Percentiles rank a stretch among this genome's conserved stretches.
Evolutionary conservation across 2,888 invertebrate species (phyloP).

Genomic region (Calameuta idolon): DNA sequence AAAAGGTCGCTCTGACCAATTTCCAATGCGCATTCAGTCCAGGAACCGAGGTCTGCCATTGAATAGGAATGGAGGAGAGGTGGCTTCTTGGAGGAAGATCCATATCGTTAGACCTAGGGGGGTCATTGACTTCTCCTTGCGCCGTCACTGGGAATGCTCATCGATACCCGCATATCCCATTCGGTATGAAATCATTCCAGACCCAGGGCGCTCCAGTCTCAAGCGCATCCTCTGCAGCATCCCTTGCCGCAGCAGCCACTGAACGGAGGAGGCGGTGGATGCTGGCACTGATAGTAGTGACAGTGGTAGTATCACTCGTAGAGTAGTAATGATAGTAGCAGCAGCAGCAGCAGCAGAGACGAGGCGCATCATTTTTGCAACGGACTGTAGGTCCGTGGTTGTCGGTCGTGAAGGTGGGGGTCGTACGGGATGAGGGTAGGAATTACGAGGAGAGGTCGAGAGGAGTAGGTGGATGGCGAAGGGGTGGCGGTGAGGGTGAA

Average conservation of each 20-base stretch:
- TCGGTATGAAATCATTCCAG: background rate
- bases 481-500: slow-evolving; percentile 12
- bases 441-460: slow-evolving; percentile 15
- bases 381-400: background rate
- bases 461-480: slow-evolving; percentile 13
- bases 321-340: background rate
- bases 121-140: background rate
- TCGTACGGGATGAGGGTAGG: background rate
- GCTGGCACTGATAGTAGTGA: background rate
- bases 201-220: background rate
- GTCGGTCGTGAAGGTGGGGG: background rate
- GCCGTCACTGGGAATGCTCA: background rate
- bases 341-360: slow-evolving; percentile 3
- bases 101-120: background rate
- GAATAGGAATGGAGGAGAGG: slow-evolving; percentile 4
- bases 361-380: background rate
- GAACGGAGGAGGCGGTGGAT: background rate
- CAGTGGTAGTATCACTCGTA: background rate
- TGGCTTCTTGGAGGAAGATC: background rate
- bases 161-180: background rate
- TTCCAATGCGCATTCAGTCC: slow-evolving; percentile 4
- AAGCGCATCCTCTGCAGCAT: background rate
- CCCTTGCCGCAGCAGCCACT: background rate
- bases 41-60: background rate
- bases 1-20: slow-evolving; percentile 28